phyloP scores from a whole-genome alignment of 2,113 vertebrate species.

The western clawed frog (Xenopus tropicalis) region UCB_Xtro_10.0 CM004443.2:125700501-125701000 shows the following conservation, averaged over 20 bases:
- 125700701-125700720: slow-evolving; percentile 42
- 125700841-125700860: slow-evolving; percentile 41
- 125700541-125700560: neutral
- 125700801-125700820: slow-evolving; percentile 41
- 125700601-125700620: neutral
- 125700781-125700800: slow-evolving; percentile 35
- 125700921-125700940: slow-evolving; percentile 18
- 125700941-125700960: neutral
- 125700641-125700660: slow-evolving; percentile 34
- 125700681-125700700: slow-evolving; percentile 32
- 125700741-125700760: slow-evolving; percentile 38
- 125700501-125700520: neutral
- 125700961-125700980: slow-evolving; percentile 16
- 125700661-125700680: slow-evolving; percentile 39
- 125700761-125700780: slow-evolving; percentile 42
- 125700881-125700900: slow-evolving; percentile 33
- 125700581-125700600: neutral
- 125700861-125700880: slow-evolving; percentile 44
- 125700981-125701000: neutral
- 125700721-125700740: slow-evolving; percentile 43
- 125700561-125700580: slow-evolving; percentile 12
- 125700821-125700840: slow-evolving; percentile 45
- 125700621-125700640: slow-evolving; percentile 11
- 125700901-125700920: slow-evolving; percentile 40
- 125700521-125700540: neutral